Conservation (phyloP, 2,113 vertebrate species). For the Ia io region DNA sequence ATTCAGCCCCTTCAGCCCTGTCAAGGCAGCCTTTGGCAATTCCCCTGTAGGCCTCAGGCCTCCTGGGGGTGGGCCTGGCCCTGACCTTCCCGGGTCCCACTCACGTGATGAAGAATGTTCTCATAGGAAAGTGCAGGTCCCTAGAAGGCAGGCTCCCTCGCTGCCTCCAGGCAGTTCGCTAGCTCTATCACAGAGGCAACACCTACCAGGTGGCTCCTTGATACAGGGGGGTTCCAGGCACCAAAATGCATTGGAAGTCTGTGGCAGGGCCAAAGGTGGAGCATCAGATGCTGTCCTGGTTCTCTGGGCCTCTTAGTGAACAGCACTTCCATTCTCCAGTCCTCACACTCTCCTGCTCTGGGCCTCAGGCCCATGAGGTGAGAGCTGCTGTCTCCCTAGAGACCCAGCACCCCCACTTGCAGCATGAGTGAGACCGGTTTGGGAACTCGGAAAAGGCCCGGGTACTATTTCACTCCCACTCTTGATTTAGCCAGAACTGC, state of each 20-base stretch:
- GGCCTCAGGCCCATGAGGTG: background rate
- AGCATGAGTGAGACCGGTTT: background rate
- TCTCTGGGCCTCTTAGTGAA: rapidly evolving
- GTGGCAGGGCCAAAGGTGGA: background rate
- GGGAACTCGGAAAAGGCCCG: background rate
- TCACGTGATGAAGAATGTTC: background rate
- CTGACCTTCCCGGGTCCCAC: background rate
- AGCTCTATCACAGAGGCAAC: background rate
- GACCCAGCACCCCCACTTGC: too few species aligned
- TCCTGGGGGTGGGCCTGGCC: background rate
- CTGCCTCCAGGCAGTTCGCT: background rate
- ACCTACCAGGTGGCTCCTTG: too few species aligned
- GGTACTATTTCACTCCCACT: conserved; percentile 21
- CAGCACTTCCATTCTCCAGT: background rate
- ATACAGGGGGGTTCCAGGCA: background rate
- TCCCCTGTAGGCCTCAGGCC: background rate
- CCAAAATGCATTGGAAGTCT: too few species aligned
- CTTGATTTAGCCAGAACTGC: conserved; percentile 35
- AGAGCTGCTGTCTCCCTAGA: background rate
- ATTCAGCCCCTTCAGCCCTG: background rate
- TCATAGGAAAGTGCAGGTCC: background rate
- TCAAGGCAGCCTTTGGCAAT: background rate
- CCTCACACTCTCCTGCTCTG: background rate
- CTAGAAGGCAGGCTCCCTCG: background rate
- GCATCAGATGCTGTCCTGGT: background rate